These are phyloP conservation scores for Melanotaenia nigrans DNA, from an alignment of 2,797 vertebrate genomes.

Conservation along the genomic window DNA sequence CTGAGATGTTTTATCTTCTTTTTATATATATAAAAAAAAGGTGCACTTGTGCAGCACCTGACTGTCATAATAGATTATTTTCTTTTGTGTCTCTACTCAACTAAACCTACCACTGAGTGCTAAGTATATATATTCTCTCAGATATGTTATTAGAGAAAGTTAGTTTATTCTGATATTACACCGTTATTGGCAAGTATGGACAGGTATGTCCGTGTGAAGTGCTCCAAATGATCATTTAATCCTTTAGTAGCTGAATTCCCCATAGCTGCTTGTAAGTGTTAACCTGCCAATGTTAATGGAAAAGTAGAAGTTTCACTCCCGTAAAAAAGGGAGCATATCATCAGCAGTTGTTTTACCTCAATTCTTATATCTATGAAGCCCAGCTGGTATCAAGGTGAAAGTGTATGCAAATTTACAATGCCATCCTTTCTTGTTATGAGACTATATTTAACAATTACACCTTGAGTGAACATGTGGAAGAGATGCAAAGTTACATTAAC, in stretches of 20 bases:
- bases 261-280: neutral
- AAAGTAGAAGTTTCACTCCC: neutral
- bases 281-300: neutral
- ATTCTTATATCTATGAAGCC: neutral
- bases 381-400: constrained; percentile 13
- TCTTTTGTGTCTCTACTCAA: neutral
- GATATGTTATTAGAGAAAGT: neutral
- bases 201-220: neutral
- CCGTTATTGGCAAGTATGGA: neutral
- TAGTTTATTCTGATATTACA: neutral
- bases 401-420: neutral
- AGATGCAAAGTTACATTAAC: constrained; percentile 48
- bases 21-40: neutral
- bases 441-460: constrained; percentile 47
- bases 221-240: neutral
- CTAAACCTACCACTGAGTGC: neutral
- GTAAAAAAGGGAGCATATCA: neutral
- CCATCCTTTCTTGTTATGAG: constrained; percentile 23
- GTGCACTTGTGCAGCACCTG: neutral
- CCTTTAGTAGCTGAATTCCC: neutral
- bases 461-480: constrained; percentile 37
- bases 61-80: neutral
- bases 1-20: neutral
- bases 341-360: neutral
- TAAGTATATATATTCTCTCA: neutral